These are phyloP conservation scores for Hypselothyrea guttata DNA, from an alignment of 2,888 invertebrate species.

Conservation along the genomic window DNA sequence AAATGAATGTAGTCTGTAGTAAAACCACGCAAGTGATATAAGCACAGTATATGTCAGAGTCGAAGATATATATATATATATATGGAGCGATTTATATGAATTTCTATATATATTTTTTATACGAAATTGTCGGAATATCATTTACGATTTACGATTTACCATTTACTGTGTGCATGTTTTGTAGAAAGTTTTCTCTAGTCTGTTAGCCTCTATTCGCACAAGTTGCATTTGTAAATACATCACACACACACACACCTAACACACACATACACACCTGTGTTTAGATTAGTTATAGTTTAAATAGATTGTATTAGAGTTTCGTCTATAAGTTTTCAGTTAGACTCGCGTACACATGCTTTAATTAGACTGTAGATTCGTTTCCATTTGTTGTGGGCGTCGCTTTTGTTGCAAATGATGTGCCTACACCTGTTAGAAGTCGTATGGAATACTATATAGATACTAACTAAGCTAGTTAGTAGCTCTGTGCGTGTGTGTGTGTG, in stretches of 20 bases:
- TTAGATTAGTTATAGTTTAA: slow-evolving; percentile 16
- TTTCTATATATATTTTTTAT: slow-evolving; percentile 66
- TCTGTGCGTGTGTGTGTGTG: slow-evolving; percentile 26
- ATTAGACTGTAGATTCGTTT: slow-evolving; percentile 74
- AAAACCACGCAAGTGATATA: slow-evolving; percentile 58
- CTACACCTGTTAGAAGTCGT: slow-evolving; percentile 57
- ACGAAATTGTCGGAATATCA: slow-evolving; percentile 56
- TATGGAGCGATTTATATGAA: slow-evolving; percentile 13
- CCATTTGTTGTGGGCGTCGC: slow-evolving; percentile 62
- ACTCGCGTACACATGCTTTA: slow-evolving; percentile 71
- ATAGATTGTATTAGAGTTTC: slow-evolving; percentile 11
- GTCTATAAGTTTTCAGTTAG: slow-evolving; percentile 39
- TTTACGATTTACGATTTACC: too few relatives aligned
- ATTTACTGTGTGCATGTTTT: slow-evolving; percentile 56
- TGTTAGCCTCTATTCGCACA: slow-evolving; percentile 42
- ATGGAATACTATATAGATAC: slow-evolving; percentile 13
- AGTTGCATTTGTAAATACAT: slow-evolving; percentile 41
- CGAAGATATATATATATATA: slow-evolving; percentile 34
- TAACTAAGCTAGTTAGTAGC: slow-evolving; percentile 14
- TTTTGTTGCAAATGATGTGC: slow-evolving; percentile 77
- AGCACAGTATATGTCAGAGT: slow-evolving; percentile 45
- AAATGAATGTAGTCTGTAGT: slow-evolving; percentile 25
- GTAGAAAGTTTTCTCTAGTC: slow-evolving; percentile 55
- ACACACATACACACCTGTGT: neutral
- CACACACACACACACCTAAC: neutral